Evolutionary conservation across 2,888 invertebrate genomes (phyloP).

Genomic region (Boloria euphrosyne): DNA sequence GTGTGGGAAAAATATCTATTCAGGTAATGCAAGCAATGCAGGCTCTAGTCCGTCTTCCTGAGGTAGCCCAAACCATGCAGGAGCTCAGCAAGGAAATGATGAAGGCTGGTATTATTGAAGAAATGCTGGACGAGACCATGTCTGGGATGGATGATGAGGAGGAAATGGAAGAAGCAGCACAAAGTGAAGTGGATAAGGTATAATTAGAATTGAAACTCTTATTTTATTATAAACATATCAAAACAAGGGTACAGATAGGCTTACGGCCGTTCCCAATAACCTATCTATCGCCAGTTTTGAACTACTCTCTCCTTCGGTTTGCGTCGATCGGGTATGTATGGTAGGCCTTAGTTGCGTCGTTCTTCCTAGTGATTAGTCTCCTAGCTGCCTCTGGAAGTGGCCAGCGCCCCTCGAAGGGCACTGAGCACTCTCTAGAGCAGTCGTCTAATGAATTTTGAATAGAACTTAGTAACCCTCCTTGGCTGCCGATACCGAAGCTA

Average conservation of each 20-base stretch:
- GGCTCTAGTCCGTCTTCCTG: conserved; percentile 92
- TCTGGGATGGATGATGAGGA: conserved; percentile 95
- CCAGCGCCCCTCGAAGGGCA: too few relatives aligned
- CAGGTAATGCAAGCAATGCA: conserved; percentile 97
- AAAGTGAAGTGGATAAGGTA: conserved; percentile 95
- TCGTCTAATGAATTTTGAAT: too few relatives aligned
- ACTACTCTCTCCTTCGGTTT: too few relatives aligned
- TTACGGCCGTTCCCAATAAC: too few relatives aligned
- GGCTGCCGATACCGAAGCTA: too few relatives aligned
- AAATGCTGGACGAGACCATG: conserved; percentile 99
- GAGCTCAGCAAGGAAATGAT: conserved; percentile 99
- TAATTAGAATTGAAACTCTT: background rate
- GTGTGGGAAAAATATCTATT: background rate
- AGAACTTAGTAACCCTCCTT: too few relatives aligned
- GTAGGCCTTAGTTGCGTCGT: too few relatives aligned
- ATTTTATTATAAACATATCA: background rate
- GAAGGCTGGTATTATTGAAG: conserved; percentile 99
- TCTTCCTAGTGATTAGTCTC: too few relatives aligned
- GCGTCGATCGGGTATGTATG: too few relatives aligned
- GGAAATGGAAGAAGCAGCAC: conserved; percentile 97
- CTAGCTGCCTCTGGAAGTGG: too few relatives aligned
- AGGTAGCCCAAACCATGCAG: conserved; percentile 97
- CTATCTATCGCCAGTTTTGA: too few relatives aligned
- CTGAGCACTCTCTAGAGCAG: too few relatives aligned
- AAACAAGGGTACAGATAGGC: background rate